Percentiles rank a stretch among this genome's conserved stretches.
Evolutionary conservation across 2,888 invertebrate species (phyloP).

Genomic region (Agriopis leucophaearia): DNA sequence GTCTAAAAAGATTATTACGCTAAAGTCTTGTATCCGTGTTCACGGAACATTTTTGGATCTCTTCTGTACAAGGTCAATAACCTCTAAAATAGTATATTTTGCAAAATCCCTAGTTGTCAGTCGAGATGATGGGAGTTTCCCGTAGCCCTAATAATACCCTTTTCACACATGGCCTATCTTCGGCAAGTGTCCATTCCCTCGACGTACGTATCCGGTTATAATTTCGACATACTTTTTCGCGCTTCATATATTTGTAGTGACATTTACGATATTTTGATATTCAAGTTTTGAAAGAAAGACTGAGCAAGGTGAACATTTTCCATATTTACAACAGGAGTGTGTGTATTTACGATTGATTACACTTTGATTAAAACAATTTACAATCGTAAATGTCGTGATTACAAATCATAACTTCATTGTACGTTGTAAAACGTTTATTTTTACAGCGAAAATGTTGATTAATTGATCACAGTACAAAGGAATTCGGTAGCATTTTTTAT

Average conservation of each 20-base stretch:
- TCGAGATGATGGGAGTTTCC: conserved; percentile 16
- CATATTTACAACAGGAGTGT: conserved; percentile 13
- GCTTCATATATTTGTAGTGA: conserved; percentile 33
- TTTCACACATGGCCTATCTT: conserved; percentile 11
- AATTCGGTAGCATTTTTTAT: conserved; percentile 37
- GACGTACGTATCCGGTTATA: conserved; percentile 39
- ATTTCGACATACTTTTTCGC: conserved; percentile 40
- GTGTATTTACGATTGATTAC: conserved; percentile 34
- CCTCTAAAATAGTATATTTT: background rate
- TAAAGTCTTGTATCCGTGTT: too few species aligned
- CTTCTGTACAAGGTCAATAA: conserved; percentile 7
- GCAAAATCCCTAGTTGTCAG: conserved; percentile 11
- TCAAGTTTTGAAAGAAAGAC: conserved; percentile 12
- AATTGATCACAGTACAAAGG: conserved; percentile 26
- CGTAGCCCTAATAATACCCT: background rate
- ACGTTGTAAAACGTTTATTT: conserved; percentile 22
- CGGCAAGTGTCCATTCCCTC: conserved; percentile 8
- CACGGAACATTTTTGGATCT: background rate
- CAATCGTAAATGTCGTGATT: conserved; percentile 32
- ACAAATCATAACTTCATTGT: conserved; percentile 37
- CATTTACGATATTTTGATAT: conserved; percentile 41
- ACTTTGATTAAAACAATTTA: conserved; percentile 37
- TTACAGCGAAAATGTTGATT: conserved; percentile 19
- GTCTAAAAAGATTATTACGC: too few species aligned
- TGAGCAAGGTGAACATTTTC: conserved; percentile 28